Conservation (phyloP, 2,113 vertebrate genomes). For the Pterocles gutturalis region DNA sequence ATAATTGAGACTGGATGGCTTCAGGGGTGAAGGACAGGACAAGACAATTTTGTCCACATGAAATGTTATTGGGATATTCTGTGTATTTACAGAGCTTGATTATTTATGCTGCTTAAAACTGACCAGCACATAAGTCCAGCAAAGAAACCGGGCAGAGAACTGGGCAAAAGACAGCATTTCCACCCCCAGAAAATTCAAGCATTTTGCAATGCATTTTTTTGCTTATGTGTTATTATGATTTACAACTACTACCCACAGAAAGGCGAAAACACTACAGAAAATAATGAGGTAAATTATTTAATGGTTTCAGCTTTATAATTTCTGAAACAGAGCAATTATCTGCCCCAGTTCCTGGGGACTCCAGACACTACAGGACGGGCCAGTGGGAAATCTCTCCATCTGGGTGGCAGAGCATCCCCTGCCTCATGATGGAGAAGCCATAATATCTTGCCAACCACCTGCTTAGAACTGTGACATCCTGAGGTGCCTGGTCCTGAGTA, state of each 20-base stretch:
- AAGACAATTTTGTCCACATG: background rate
- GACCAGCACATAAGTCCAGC: background rate
- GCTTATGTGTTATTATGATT: background rate
- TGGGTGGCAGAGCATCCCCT: background rate
- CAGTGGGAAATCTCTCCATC: background rate
- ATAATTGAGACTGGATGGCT: background rate
- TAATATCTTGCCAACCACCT: background rate
- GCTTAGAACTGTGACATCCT: background rate
- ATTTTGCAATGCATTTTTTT: background rate
- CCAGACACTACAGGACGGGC: background rate
- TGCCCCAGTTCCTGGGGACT: conserved; percentile 6
- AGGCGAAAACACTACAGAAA: background rate
- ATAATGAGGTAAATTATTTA: conserved; percentile 10
- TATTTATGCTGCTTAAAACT: background rate
- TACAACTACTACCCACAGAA: background rate
- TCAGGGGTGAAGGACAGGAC: background rate
- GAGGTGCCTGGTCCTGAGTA: background rate
- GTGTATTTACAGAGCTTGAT: background rate
- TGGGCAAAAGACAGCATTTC: background rate
- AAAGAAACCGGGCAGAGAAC: background rate
- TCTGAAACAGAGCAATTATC: conserved; percentile 34
- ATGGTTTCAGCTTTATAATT: background rate
- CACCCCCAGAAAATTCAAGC: background rate
- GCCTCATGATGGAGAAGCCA: background rate
- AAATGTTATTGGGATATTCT: background rate